A percentile compares a stretch with the other conserved stretches of the same genome.
phyloP scores from a whole-genome alignment of 2,113 vertebrate species.

The Microtus oregoni region DNA sequence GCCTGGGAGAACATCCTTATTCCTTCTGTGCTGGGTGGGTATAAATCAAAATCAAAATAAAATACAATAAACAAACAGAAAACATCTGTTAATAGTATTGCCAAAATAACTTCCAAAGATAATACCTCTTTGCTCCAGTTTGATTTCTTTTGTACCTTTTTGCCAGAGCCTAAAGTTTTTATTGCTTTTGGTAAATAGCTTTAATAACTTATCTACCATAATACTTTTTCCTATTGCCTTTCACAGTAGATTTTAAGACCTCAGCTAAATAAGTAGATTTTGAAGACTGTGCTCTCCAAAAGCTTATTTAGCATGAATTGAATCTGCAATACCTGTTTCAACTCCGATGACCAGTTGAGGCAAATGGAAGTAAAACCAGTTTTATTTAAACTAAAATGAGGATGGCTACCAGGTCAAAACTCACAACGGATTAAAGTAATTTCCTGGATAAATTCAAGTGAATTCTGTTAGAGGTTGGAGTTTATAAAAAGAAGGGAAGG shows the following conservation, averaged over 20 bases:
- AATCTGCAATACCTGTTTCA: neutral
- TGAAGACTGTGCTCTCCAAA: neutral
- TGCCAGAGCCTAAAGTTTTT: neutral
- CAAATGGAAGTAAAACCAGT: neutral
- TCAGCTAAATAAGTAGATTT: slow-evolving; percentile 6
- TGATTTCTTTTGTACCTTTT: slow-evolving; percentile 11
- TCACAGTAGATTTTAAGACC: slow-evolving; percentile 19
- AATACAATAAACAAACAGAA: neutral
- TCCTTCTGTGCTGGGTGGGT: slow-evolving; percentile 62
- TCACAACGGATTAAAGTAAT: neutral
- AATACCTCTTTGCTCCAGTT: neutral
- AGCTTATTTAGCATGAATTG: neutral
- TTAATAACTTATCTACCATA: neutral
- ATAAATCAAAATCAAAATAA: slow-evolving; percentile 44
- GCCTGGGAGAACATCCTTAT: neutral
- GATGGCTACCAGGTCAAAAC: neutral
- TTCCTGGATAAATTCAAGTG: neutral
- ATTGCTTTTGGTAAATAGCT: neutral
- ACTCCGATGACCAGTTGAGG: neutral
- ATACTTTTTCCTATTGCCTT: neutral
- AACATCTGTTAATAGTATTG: slow-evolving; percentile 37
- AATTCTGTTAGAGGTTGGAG: neutral
- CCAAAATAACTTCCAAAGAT: neutral
- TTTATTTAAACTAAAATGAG: neutral
- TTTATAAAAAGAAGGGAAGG: neutral